Percentiles rank a stretch among this genome's conserved stretches.
These are phyloP conservation scores for Actinopyga echinites DNA, from an alignment of 53 echinoderm and acorn worm species.

Conservation along the genomic window DNA sequence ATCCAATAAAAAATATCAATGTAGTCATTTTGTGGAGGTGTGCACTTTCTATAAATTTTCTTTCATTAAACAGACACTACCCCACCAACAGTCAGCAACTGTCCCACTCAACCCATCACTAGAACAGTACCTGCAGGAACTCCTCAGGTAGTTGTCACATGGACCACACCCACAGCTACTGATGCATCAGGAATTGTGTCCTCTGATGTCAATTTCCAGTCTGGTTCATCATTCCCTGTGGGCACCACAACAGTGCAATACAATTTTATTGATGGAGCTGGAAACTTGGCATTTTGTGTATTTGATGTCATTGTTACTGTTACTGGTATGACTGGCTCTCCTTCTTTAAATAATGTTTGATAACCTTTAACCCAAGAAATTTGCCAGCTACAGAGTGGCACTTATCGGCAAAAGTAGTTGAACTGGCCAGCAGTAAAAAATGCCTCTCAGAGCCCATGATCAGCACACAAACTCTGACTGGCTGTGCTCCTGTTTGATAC, in stretches of 20 bases:
- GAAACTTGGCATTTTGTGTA: background rate
- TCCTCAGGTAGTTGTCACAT: background rate
- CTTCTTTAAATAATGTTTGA: background rate
- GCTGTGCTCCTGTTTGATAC: too few species aligned
- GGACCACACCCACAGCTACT: conserved; percentile 13
- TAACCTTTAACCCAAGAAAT: too few species aligned
- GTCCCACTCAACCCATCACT: background rate
- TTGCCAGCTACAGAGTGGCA: too few species aligned
- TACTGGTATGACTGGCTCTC: background rate
- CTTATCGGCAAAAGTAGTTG: too few species aligned
- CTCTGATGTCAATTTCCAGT: conserved; percentile 14
- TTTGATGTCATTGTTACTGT: conserved; percentile 14
- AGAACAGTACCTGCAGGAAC: background rate
- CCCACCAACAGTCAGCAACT: too few species aligned
- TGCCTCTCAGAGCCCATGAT: too few species aligned
- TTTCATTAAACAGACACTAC: too few species aligned
- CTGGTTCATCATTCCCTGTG: conserved; percentile 6
- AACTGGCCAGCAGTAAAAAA: too few species aligned
- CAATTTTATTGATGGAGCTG: conserved; percentile 9
- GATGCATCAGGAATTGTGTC: conserved; percentile 17
- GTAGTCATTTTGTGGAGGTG: too few species aligned
- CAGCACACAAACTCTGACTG: too few species aligned
- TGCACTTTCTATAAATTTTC: too few species aligned
- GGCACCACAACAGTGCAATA: conserved; percentile 6
- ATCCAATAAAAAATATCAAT: too few species aligned